Base-by-base conservation (phyloP, 2,888 invertebrate species). In the Anthophora plumipes region DNA sequence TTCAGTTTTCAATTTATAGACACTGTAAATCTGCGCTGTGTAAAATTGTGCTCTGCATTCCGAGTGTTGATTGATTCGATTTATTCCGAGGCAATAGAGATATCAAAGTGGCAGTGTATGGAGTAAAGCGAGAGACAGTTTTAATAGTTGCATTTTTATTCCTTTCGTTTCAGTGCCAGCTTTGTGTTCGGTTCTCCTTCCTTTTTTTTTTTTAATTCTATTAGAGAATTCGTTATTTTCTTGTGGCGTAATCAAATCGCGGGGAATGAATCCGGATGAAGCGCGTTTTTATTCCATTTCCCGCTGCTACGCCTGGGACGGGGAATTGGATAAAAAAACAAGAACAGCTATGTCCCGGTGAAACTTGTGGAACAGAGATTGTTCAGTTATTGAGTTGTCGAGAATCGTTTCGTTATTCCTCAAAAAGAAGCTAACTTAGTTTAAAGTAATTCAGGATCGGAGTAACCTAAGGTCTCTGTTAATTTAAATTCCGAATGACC, bases 191-290 rank as follows among this genome's bases (percentile, higher is more conserved):
- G 17, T 17, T 57, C n/a, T 37, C n/a, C n/a, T n/a, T 57, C 9
- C 25, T n/a, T 37, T 11, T 4, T 1, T 37, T 57, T 57, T 57
- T 57, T 37, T 37, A 37, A 57, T 59, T 39, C 37, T 20, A 60
- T 20, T 41, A 41, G 60, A 9, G 14, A 5, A 60, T 60, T 41
- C 39, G 22, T 60, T 60, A 41, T 60, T 60, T 20, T 60, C 41
- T 60, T 41, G 14, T 12, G 14, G n/a, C 14, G 60, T 41, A 60
- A 60, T 60, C 41, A 60, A 60, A 60, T 60, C 39, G 20, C 14
- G 7, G 5, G 20, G 4, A 39, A 59, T 37, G 12, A 59, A n/a
- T 7, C 12, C 39, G 59, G 0, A 0, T 12, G 31, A 31, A 31
- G 31, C 20, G 59, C 59, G 59, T 7, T 57, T 57, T 57, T 37